Evolutionary conservation across 2,113 vertebrate genomes (phyloP), one percentile per base, ranked within the genome.

Genomic region (Setophaga kirtlandii): DNA sequence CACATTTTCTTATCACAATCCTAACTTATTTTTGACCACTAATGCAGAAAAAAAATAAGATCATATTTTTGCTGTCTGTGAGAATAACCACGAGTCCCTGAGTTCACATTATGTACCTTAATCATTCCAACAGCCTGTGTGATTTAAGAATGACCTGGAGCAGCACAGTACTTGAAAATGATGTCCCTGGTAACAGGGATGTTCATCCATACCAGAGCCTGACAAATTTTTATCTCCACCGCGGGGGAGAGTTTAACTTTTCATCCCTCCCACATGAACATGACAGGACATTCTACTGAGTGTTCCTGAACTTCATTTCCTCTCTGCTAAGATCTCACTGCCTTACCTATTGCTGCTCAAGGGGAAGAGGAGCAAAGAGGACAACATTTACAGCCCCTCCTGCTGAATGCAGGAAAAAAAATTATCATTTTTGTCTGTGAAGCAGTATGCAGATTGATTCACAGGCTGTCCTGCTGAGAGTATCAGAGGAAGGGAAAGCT

Each of bases 61-160:
- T 31, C 60, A 60, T 41, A 44, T 77, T 91, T 39, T 82, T 86
- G 19, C 56, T 74, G 21, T 55, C 3, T 1, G 19, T 27, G 28
- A 80, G 46, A 58, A 41, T 44, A 80, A 52, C 55, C 22, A 23
- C 3, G 20, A 64, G 31, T 64, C 44, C 86, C 68, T 65, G 69
- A 46, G 71, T 42, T 90, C 71, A 69, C 14, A 49, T 76, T 80
- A 46, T 52, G 37, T 27, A 59, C 39, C 15, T 63, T 18, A 69
- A 52, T 24, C 6, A 44, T 93, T 92, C 78, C 87, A 88, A 33
- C 15, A 87, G 70, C 27, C 75, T 77, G 27, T 24, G 42, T 69
- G 79, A 87, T 83, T 94, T 82, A 83, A 80, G 78, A 80, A 84
- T 94, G 67, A 85, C 81, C 89, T 87, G 52, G 24, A 89, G 74